Evolutionary conservation across 1,140 invertebrate species (phyloP), one percentile per base, ranked within the genome.

Genomic region (Euura lappo): DNA sequence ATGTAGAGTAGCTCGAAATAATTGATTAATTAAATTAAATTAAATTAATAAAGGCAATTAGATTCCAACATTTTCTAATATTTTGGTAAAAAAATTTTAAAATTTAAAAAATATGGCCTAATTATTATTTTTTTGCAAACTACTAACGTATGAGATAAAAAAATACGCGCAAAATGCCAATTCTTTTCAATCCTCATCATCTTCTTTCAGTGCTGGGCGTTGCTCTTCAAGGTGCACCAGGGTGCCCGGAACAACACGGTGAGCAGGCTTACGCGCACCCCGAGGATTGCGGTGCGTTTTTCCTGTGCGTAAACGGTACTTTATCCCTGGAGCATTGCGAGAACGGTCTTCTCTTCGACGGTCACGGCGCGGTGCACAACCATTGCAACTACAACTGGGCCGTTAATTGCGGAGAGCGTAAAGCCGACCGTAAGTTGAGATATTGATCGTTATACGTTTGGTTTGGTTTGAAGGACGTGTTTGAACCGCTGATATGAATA

Each of bases 331-430:
- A 97, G 85, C 93, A 92, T 13, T 98, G 96, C 81, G 96, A 96
- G 80, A 98, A 98, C 83, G 97, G 97, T 28, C 89, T 98, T 10
- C 88, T 98, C 3, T 98, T 96, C 81, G 95, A 97, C 79, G 96
- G 96, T 51, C 95, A 95, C 80, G 96, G 96, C 2, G 91, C 91
- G 3, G 93, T 96, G 0, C 93, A 97, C 88, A 93, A 97, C 81
- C 95, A 97, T 88, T 98, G 97, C 90, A 97, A 96, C 87, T 98
- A 97, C 88, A 90, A 96, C 86, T 98, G 96, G 96, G 95, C 93
- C 43, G 95, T 96, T 1, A 90, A 97, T 74, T 98, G 96, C 81
- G 95, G 93, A n/a, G 86, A 91, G n/a, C 91, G 95, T 73, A 93
- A 94, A 80, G 92, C 92, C 81, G 93, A 96, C 80, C 85, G 94